Evolutionary conservation across 2,113 vertebrate genomes (phyloP).

Genomic region (Laticauda colubrina): DNA sequence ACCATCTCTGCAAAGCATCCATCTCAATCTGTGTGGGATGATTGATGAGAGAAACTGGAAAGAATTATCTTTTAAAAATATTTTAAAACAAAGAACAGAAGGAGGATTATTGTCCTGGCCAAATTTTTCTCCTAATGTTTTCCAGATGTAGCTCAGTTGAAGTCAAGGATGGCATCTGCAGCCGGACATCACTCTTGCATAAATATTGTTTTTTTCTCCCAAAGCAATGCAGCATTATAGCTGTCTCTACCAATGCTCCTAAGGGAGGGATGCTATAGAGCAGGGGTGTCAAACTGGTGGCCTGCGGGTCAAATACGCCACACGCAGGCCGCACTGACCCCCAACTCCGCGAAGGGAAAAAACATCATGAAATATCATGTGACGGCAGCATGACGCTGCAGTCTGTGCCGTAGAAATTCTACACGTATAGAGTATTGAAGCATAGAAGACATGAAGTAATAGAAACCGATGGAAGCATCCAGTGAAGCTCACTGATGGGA

Average conservation of each 20-base stretch:
- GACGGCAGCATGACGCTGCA: too few species aligned
- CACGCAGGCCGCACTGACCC: too few species aligned
- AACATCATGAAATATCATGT: too few species aligned
- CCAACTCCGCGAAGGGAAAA: too few species aligned
- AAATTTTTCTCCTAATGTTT: neutral
- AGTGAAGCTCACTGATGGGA: neutral
- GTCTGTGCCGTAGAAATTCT: neutral
- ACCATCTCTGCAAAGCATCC: neutral
- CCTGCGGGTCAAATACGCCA: too few species aligned
- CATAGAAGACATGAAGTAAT: neutral
- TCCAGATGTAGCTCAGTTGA: slow-evolving; percentile 5
- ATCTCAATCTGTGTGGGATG: neutral
- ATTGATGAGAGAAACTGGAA: neutral
- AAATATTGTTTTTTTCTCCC: neutral
- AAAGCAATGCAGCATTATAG: neutral
- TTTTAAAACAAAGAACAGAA: rapidly evolving
- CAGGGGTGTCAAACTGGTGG: too few species aligned
- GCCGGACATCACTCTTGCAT: too few species aligned
- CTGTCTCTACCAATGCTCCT: neutral
- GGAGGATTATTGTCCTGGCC: rapidly evolving
- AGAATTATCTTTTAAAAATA: neutral
- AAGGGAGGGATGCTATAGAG: neutral
- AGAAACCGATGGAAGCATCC: neutral
- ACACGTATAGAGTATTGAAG: neutral
- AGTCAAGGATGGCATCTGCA: rapidly evolving